Evolutionary conservation across 2,113 vertebrate species (phyloP), one percentile per base, ranked within the genome.

Genomic region (Hippocampus mohnikei): DNA sequence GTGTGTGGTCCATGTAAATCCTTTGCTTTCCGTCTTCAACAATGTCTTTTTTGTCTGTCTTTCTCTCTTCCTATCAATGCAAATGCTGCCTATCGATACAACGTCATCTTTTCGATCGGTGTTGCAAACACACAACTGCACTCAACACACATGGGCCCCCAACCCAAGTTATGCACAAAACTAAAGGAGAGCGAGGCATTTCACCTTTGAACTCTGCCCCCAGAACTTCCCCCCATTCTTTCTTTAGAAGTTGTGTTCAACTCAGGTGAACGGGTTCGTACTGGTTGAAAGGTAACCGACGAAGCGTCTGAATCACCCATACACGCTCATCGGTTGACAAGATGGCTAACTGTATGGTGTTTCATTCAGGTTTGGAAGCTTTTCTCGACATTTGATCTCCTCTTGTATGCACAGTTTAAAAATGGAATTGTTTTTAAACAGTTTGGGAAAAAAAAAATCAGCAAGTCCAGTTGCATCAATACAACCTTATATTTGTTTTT

Each of bases 221-320:
- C 18, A 27, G 58, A 1, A 37, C n/a, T 40, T 27, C 40, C 37
- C 37, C 23, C 58, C 23, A 27, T 20, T 29, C 16, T 42, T 2
- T 71, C 56, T 66, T 48, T 48, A 16, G 16, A 55, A 64, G 60
- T 68, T 77, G 79, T 77, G 84, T 81, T 29, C 56, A 76, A 62
- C 21, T 55, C 79, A 88, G 86, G 86, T 89, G 86, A 89, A 79
- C 15, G 69, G 77, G 85, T 89, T 88, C 88, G 72, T 66, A 69
- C 1, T 6, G 77, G 77, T 67, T 2, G 74, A 74, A 75, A 78
- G 81, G 78, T 81, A 74, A 83, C 37, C 6, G 18, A 65, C 63
- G 46, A 65, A 65, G 3, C 16, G 27, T 12, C 42, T 44, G 9
- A 18, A 29, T 13, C n/a, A 46, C 63, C 41, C 41, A 9, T 9